Evolutionary conservation across 2,797 vertebrate species (phyloP).

Genomic region (Erethizon dorsatum): DNA sequence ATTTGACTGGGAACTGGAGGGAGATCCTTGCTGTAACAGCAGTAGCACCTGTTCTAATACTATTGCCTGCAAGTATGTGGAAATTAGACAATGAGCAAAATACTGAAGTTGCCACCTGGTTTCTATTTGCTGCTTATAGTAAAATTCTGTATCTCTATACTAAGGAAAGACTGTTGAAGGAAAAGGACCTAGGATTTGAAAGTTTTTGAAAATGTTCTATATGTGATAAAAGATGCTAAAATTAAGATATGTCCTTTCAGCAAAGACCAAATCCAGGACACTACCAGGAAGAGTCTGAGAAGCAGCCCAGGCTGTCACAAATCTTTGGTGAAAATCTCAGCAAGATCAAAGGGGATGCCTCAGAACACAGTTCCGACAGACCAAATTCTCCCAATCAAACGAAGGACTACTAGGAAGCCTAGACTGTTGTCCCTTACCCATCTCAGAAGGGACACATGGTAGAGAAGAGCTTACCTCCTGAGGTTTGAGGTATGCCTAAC

Average conservation of each 20-base stretch:
- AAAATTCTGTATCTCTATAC: not conserved
- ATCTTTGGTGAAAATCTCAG: not conserved
- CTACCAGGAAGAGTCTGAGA: not conserved
- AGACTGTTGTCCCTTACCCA: not conserved
- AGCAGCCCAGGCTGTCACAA: not conserved
- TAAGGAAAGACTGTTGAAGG: not conserved
- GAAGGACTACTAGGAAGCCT: not conserved
- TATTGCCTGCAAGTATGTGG: not conserved
- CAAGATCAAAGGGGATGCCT: not conserved
- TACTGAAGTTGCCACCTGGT: not conserved
- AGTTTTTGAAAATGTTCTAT: not conserved
- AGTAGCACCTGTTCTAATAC: not conserved
- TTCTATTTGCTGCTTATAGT: not conserved
- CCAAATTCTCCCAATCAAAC: not conserved
- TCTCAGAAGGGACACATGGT: not conserved
- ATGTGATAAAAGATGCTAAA: not conserved
- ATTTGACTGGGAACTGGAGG: not conserved
- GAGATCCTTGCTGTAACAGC: not conserved
- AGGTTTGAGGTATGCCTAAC: not conserved
- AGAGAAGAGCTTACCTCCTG: not conserved
- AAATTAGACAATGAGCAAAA: constrained; percentile 13
- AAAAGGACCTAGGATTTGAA: not conserved
- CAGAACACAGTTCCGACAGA: not conserved
- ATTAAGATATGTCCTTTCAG: not conserved
- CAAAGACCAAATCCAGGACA: not conserved